Evolutionary conservation across 2,888 invertebrate genomes (phyloP).

Genomic region (Latrodectus elegans): DNA sequence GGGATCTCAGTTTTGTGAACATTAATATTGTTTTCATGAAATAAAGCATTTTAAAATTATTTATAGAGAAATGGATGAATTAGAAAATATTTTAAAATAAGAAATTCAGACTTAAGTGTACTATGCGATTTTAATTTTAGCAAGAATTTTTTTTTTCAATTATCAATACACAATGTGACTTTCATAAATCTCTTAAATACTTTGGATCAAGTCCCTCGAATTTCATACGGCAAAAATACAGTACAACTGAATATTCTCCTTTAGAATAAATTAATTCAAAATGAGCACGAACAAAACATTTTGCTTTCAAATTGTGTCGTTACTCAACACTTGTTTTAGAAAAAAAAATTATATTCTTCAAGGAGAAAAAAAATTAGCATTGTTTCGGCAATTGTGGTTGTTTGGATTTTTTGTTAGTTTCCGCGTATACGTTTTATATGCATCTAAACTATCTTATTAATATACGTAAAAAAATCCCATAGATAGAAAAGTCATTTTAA

Average conservation of each 20-base stretch:
- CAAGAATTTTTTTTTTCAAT: neutral
- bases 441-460: constrained; percentile 16
- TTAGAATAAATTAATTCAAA: constrained; percentile 28
- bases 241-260: neutral
- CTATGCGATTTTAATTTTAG: no score
- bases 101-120: no score
- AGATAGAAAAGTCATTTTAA: neutral
- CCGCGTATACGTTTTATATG: constrained; percentile 10
- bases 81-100: no score
- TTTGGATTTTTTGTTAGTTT: constrained; percentile 30
- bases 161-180: neutral
- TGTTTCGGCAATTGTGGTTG: constrained; percentile 20
- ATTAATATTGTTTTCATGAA: no score
- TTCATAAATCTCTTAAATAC: neutral
- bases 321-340: constrained; percentile 28
- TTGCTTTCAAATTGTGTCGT: constrained; percentile 47
- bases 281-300: constrained; percentile 33
- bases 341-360: constrained; percentile 24
- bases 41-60: no score
- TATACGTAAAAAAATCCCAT: constrained; percentile 1
- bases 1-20: no score
- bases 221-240: neutral
- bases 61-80: no score
- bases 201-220: neutral
- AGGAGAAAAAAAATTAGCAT: constrained; percentile 18